phyloP scores from a whole-genome alignment of 2,113 vertebrate genomes.

The Lepisosteus oculatus region DNA sequence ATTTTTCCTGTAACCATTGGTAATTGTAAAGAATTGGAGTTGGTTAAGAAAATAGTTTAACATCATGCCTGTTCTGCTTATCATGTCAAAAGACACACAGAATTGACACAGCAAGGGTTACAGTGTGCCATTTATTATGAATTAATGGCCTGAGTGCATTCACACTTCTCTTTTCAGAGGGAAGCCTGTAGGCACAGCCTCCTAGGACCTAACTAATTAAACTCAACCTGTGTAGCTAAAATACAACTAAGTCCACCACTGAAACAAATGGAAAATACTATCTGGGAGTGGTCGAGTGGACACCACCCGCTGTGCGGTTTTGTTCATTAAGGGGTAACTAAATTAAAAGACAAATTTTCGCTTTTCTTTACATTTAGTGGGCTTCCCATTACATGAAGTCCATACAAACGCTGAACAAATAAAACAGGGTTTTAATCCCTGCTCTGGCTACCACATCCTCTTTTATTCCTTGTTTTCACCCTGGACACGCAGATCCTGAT shows the following conservation, averaged over 20 bases:
- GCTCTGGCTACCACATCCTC: slow-evolving; percentile 45
- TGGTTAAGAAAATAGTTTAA: slow-evolving; percentile 42
- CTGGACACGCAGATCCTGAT: slow-evolving; percentile 27
- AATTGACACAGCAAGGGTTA: slow-evolving; percentile 56
- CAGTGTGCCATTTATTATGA: slow-evolving; percentile 61
- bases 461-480: slow-evolving; percentile 38
- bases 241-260: slow-evolving; percentile 48
- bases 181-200: slow-evolving; percentile 66
- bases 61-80: slow-evolving; percentile 41
- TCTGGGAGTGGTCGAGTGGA: slow-evolving; percentile 49
- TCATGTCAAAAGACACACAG: slow-evolving; percentile 52
- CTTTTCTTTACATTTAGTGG: slow-evolving; percentile 51
- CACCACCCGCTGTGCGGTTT: slow-evolving; percentile 46
- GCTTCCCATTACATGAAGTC: slow-evolving; percentile 59
- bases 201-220: slow-evolving; percentile 75
- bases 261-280: slow-evolving; percentile 47
- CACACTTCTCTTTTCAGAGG: slow-evolving; percentile 65
- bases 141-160: slow-evolving; percentile 63
- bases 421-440: slow-evolving; percentile 60
- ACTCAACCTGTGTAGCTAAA: slow-evolving; percentile 68
- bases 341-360: slow-evolving; percentile 65
- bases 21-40: slow-evolving; percentile 52
- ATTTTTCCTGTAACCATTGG: slow-evolving; percentile 50
- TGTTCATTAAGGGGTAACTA: slow-evolving; percentile 56
- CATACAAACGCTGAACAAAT: slow-evolving; percentile 50